Evolutionary conservation across 2,888 invertebrate species (phyloP), one percentile per base, ranked within the genome.

Genomic region (Cabera pusaria): DNA sequence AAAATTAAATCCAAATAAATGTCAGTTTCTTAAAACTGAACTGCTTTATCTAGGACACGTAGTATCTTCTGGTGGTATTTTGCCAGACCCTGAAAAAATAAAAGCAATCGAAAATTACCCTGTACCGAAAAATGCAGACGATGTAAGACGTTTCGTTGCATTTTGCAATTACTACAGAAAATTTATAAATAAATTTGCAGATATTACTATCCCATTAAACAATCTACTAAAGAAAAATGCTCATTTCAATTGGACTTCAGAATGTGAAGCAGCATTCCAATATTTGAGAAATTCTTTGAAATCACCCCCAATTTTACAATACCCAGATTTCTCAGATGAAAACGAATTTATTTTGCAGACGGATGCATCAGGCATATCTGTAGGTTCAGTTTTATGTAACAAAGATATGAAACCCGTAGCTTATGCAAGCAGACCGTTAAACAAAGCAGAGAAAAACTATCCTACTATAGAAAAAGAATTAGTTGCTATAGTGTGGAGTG

Each of bases 121-220:
- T 0, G 22, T 3, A 1, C 62, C 62, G 1, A 52, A 43, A 23
- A 44, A 0, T 21, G 54, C 4, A 3, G 3, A 14, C 4, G 3
- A 14, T 2, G 14, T 14, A 3, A 14, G 14, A 3, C 59, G 58
- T 12, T 63, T 59, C 47, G 8, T 56, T 0, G 59, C 57, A 0
- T 12, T 59, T 0, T 57, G 51, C 0, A 60, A 41, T 12, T 71
- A 58, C 38, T 68, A 66, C 36, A 42, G 65, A 0, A 59, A 60
- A 33, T 72, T 69, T 34, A 55, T 70, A 1, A 44, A 38, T 31
- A 47, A 56, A 7, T 71, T 59, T 33, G 60, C 66, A 0, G 4
- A 44, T 1, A 12, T 65, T 3, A 55, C 53, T 0, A 44, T 21
- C n/a, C 68, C 58, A 0, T 19, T 59, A 0, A 54, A 59, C 1